Conservation (phyloP, 2,113 vertebrate species). For the Lycaon pictus region DNA sequence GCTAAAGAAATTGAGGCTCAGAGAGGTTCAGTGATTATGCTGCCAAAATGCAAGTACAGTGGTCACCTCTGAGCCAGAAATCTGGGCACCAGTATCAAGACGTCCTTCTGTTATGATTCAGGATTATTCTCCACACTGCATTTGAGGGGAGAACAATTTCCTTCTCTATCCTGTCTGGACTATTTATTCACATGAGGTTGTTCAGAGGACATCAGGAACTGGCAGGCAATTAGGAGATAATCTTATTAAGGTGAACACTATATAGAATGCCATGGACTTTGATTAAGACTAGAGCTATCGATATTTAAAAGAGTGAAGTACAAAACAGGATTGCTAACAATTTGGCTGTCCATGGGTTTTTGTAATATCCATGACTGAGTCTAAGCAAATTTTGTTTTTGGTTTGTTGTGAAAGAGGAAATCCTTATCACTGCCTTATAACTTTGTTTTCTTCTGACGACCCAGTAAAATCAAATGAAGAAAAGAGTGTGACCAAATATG, state of each 20-base stretch:
- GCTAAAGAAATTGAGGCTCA: background rate
- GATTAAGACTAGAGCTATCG: background rate
- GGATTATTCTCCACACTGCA: background rate
- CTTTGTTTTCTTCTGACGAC: slow-evolving; percentile 25
- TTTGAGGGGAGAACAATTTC: background rate
- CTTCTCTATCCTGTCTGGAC: background rate
- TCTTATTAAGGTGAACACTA: background rate
- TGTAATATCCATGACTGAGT: background rate
- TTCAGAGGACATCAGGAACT: background rate
- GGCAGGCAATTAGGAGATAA: background rate
- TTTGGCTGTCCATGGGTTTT: background rate
- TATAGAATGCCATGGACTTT: background rate
- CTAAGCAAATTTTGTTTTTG: background rate
- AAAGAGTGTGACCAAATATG: background rate
- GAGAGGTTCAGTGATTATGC: background rate
- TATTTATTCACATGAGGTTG: background rate
- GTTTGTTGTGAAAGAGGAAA: slow-evolving; percentile 56
- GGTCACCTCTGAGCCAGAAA: background rate
- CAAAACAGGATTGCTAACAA: background rate
- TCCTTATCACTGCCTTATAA: background rate
- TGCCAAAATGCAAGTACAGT: background rate
- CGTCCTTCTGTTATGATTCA: background rate
- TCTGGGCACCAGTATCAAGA: background rate
- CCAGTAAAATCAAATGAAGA: slow-evolving; percentile 32
- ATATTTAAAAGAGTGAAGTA: slow-evolving; percentile 26